Base-by-base conservation (phyloP, 2,797 vertebrate genomes). In the Gymnoscopelus microlampas region DNA sequence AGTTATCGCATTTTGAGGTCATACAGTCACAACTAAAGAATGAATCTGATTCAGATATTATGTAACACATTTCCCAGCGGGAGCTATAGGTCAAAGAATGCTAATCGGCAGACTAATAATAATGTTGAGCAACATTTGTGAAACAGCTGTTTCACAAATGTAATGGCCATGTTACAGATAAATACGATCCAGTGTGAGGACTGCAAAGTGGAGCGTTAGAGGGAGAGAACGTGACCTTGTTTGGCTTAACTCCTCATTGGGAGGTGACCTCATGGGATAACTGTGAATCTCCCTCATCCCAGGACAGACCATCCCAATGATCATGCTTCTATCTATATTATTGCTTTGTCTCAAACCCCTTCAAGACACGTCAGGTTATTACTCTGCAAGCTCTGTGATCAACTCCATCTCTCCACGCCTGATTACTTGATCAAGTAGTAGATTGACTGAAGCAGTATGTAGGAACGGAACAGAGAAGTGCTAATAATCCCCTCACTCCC, bases 341-440 rank as follows among this genome's bases (percentile, higher is more conserved):
- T 8, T 24, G 29, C 57, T 65, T 66, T 71, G 60, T 32, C 74
- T 60, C 53, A 64, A 70, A 63, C 67, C 66, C 53, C 19, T 23
- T 29, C 60, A 70, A 68, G 65, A 65, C 75, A 83, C 80, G 80
- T 70, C 66, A 82, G 65, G 70, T 88, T 91, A 86, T 91, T 91
- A 86, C 70, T 68, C 69, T 50, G 49, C 85, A 88, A 91, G 86
- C 80, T 83, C 78, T 77, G 75, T 63, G 78, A 89, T 82, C 62
- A 78, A 78, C 79, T 88, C 81, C 78, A 81, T 91, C 81, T 77
- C 81, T 78, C 70, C 75, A 74, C 60, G 80, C 60, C 81, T 84
- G 81, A 88, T 90, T 84, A 81, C 85, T 78, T 63, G 84, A 89
- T 90, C 86, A 89, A 87, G 85, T 74, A 77, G 66, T 68, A 80